A percentile compares a stretch with the other conserved stretches of the same genome.
These are phyloP conservation scores for Xyliphius kryptos DNA, from an alignment of 2,113 vertebrate genomes.

Conservation along the genomic window DNA sequence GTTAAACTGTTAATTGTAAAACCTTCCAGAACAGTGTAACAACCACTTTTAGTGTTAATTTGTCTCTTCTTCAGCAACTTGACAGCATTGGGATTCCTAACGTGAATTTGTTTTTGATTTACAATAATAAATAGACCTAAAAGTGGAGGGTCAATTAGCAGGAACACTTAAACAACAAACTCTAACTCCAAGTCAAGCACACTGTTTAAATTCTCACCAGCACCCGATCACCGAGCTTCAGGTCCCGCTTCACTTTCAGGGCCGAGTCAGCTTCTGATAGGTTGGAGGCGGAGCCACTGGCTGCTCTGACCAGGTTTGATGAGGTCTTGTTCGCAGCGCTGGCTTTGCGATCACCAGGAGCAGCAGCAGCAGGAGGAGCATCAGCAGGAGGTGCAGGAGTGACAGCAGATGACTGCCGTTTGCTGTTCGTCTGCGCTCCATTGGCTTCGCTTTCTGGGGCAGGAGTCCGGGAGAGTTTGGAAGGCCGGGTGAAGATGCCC, in stretches of 20 bases:
- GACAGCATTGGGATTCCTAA: too few species aligned
- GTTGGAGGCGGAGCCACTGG: slow-evolving; percentile 76
- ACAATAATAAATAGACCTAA: not conserved
- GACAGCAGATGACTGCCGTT: slow-evolving; percentile 51
- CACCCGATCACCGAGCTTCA: slow-evolving; percentile 77
- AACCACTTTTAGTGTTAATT: too few species aligned
- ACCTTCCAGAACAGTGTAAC: too few species aligned
- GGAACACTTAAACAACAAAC: too few species aligned
- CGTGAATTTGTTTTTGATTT: too few species aligned
- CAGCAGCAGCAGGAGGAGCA: slow-evolving; percentile 32
- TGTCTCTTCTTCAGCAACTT: too few species aligned
- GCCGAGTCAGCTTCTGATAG: slow-evolving; percentile 76
- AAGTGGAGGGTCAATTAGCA: too few species aligned
- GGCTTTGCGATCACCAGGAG: slow-evolving; percentile 15
- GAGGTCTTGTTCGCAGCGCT: slow-evolving; percentile 24
- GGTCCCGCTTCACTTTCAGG: slow-evolving; percentile 77
- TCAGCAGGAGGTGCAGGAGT: slow-evolving; percentile 32
- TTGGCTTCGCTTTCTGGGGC: slow-evolving; percentile 73
- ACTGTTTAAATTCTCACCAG: slow-evolving; percentile 61
- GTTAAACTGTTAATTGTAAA: too few species aligned
- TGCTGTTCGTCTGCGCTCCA: slow-evolving; percentile 50
- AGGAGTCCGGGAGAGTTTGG: slow-evolving; percentile 72
- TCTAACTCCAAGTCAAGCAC: too few species aligned
- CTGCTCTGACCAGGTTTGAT: slow-evolving; percentile 68
- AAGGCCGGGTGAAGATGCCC: slow-evolving; percentile 90